Conservation (phyloP, 2,888 invertebrate genomes). For the Bombylius major region DNA sequence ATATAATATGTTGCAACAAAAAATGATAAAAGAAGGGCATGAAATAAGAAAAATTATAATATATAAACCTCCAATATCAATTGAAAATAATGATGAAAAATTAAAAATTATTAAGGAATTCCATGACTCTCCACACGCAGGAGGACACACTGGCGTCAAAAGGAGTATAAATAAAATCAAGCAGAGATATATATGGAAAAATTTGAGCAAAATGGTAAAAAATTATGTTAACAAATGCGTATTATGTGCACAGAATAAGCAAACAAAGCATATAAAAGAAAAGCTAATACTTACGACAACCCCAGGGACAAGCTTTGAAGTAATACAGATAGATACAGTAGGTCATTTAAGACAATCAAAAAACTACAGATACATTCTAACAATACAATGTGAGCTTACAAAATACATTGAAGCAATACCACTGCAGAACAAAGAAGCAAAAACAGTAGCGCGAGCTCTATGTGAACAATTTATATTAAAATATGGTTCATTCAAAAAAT, state of each 20-base stretch:
- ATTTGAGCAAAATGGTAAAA: no score
- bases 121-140: no score
- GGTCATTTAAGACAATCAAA: neutral
- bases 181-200: no score
- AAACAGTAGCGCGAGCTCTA: slow-evolving; percentile 16
- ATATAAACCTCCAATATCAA: neutral
- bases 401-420: slow-evolving; percentile 14
- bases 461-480: slow-evolving; percentile 16
- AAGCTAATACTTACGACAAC: neutral
- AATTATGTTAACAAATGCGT: no score
- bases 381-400: neutral
- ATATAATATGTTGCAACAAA: neutral
- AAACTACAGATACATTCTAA: neutral
- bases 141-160: no score
- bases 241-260: neutral
- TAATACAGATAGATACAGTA: neutral
- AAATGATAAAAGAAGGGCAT: neutral
- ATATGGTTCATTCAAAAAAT: slow-evolving; percentile 11
- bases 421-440: slow-evolving; percentile 17
- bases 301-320: neutral
- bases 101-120: no score
- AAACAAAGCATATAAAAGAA: neutral
- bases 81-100: neutral
- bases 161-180: no score
- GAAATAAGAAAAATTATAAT: neutral